Evolutionary conservation across 2,888 invertebrate genomes (phyloP).

Genomic region (Tipula unca): DNA sequence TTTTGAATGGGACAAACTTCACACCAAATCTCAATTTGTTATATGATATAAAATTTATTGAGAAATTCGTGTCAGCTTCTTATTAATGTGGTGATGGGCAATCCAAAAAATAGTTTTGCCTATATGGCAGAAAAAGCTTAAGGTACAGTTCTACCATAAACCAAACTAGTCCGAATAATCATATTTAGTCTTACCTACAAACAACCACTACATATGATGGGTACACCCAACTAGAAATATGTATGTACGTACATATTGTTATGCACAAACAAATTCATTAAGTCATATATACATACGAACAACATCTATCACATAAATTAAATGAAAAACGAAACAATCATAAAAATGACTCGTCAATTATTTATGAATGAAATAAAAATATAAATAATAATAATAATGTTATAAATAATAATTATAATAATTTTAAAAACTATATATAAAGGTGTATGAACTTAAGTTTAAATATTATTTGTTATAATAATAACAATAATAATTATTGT

Average conservation of each 20-base stretch:
- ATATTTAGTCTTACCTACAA: neutral
- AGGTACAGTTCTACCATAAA: too few species aligned
- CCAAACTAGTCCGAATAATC: too few species aligned
- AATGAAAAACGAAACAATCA: neutral
- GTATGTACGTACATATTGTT: neutral
- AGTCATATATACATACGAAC: neutral
- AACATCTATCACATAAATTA: neutral
- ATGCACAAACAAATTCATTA: neutral
- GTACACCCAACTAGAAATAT: neutral
- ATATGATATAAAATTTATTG: too few species aligned
- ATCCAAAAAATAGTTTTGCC: too few species aligned
- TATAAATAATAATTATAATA: neutral
- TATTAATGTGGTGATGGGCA: too few species aligned
- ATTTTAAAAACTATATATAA: neutral
- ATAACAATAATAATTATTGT: neutral
- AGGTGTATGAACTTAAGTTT: neutral
- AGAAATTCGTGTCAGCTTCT: too few species aligned
- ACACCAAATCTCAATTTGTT: too few species aligned
- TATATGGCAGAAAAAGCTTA: too few species aligned
- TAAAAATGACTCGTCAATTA: neutral
- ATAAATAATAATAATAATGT: neutral
- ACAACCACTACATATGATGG: neutral
- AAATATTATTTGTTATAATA: neutral
- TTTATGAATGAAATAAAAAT: neutral
- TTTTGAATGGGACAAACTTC: too few species aligned